Conservation (phyloP, 2,888 invertebrate species). For the Plebejus argus region DNA sequence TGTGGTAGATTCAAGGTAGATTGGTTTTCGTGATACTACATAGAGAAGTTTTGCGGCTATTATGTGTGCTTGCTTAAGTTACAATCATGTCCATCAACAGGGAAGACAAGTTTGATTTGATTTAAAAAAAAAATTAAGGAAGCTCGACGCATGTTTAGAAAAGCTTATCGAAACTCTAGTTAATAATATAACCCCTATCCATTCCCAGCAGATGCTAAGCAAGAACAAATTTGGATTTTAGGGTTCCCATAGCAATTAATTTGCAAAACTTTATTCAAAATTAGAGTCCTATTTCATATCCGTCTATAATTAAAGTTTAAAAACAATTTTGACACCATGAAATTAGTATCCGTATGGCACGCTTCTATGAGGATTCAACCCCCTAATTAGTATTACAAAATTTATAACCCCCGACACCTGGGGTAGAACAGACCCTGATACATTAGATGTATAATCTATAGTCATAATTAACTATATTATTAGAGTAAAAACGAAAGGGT, state of each 20-base stretch:
- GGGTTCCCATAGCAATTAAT: not conserved
- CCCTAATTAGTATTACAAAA: constrained; percentile 42
- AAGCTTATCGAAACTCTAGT: too few species aligned
- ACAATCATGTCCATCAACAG: too few species aligned
- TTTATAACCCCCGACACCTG: constrained; percentile 45
- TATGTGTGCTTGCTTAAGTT: too few species aligned
- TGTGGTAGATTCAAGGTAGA: too few species aligned
- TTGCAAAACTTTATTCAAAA: not conserved
- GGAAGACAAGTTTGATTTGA: too few species aligned
- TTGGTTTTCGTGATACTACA: too few species aligned
- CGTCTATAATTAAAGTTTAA: not conserved
- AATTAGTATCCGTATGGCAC: constrained; percentile 15
- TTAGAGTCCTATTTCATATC: not conserved
- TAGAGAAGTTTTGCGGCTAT: too few species aligned
- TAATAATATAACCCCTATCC: too few species aligned
- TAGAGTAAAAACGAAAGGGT: constrained; percentile 34
- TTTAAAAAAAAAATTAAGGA: too few species aligned
- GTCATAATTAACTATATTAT: constrained; percentile 43
- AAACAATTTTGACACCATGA: not conserved
- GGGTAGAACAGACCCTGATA: constrained; percentile 39
- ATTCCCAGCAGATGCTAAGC: not conserved
- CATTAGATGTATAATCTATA: constrained; percentile 37
- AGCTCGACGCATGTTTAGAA: too few species aligned
- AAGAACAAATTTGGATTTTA: not conserved
- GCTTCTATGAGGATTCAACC: constrained; percentile 21